Evolutionary conservation across 1,140 invertebrate species (phyloP), one percentile per base, ranked within the genome.

Genomic region (Ceratoteleas bidentatus): DNA sequence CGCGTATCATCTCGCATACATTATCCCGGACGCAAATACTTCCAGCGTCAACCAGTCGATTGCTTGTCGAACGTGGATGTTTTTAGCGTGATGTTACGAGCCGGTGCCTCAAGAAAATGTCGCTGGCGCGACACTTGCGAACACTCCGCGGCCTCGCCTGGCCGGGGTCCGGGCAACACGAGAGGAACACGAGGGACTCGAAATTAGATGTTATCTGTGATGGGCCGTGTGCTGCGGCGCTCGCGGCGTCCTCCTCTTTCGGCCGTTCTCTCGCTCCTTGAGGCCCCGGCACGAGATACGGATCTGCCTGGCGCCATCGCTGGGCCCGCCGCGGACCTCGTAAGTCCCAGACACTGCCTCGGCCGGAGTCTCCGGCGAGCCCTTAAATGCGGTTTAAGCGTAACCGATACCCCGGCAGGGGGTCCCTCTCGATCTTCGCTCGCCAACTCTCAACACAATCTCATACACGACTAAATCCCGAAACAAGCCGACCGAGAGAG

Each of bases 131-230:
- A 83, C 75, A 83, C 74, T 79, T 83, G 62, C 45, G 79, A 73
- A 69, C 81, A 77, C 58, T 24, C 24, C 24, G 24, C 24, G 24
- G 24, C 24, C 24, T 24, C 24, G 24, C 24, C 24, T 24, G 24
- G 24, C 24, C 24, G 24, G 24, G 24, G 24, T 24, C 1, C 24
- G 24, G 24, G 1, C 24, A 24, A 24, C 24, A 24, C 24, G 24
- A 24, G 24, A 24, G 24, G 24, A 24, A 85, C 80, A 85, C 82
- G 72, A 77, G 73, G 54, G 82, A 81, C 87, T 90, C 87, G 85
- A 86, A 89, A 90, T 90, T 89, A 90, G 89, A 90, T 90, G 87
- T 88, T 90, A 90, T 90, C 89, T 88, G 85, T 89, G 88, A 89
- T 86, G 86, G 89, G 88, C 78, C 82, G 80, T 78, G 80, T 73